These are phyloP conservation scores for Yponomeuta plumbellus DNA, from an alignment of 2,888 invertebrate species.

Conservation along the genomic window DNA sequence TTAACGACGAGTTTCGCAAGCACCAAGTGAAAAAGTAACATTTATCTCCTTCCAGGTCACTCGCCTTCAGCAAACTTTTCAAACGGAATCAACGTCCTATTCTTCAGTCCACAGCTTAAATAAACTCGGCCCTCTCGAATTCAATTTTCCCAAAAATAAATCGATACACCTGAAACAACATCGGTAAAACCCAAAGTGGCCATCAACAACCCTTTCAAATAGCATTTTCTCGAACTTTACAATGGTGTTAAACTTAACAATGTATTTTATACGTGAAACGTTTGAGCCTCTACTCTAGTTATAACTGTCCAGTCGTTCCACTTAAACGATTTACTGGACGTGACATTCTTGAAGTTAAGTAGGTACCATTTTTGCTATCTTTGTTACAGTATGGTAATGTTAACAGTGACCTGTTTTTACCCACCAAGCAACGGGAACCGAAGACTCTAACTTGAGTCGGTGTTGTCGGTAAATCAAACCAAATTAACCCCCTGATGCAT, in stretches of 20 bases:
- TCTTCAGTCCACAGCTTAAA: background rate
- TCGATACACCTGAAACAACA: constrained; percentile 9
- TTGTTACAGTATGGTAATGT: too few species aligned
- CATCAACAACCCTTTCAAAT: background rate
- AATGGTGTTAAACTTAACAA: background rate
- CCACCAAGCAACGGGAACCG: too few species aligned
- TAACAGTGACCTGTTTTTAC: too few species aligned
- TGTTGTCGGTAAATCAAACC: too few species aligned
- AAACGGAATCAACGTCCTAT: background rate
- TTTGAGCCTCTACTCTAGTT: background rate
- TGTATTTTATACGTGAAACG: constrained; percentile 1
- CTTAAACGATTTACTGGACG: background rate
- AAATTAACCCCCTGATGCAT: too few species aligned
- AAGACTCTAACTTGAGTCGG: too few species aligned
- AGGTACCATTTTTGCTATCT: too few species aligned
- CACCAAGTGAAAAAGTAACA: background rate
- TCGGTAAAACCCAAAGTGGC: constrained; percentile 2
- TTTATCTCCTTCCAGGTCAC: background rate
- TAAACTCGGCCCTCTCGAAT: background rate
- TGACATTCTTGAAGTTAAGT: too few species aligned
- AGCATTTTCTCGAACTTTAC: background rate
- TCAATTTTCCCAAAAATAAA: background rate
- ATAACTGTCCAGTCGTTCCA: background rate
- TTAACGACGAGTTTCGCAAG: background rate
- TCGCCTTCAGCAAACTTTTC: background rate